Conservation (phyloP, 2,797 vertebrate species). For the Acanthornis magna region DNA sequence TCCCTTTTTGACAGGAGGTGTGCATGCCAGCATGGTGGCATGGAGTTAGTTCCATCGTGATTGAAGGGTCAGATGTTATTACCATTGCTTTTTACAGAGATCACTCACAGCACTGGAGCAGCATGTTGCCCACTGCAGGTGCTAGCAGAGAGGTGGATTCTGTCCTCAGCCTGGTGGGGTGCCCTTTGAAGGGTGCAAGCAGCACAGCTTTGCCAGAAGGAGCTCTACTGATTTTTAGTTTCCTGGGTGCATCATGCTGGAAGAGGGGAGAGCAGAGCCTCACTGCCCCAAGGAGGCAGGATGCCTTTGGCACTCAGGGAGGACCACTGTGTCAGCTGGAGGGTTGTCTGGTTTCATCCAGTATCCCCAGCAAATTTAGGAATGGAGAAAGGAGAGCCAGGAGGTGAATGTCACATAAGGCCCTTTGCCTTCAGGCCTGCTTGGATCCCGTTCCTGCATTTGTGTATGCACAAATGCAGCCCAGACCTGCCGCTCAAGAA, state of each 20-base stretch:
- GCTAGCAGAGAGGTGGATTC: not conserved
- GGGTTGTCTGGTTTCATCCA: not conserved
- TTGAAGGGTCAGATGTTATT: not conserved
- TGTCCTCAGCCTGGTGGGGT: not conserved
- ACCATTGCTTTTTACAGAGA: not conserved
- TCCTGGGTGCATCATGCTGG: not conserved
- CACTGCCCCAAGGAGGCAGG: not conserved
- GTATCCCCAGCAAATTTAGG: not conserved
- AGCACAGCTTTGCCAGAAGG: not conserved
- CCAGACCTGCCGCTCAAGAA: not conserved
- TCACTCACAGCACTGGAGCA: not conserved
- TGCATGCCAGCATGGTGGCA: not conserved
- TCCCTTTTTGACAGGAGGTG: not conserved
- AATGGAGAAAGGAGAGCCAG: not conserved
- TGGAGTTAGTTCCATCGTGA: not conserved
- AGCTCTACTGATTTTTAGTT: not conserved
- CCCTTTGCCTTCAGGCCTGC: not conserved
- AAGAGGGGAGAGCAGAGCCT: not conserved
- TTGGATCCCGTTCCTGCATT: rapidly evolving
- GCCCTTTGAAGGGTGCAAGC: not conserved
- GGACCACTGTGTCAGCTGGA: not conserved
- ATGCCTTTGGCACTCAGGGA: not conserved
- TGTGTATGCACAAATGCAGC: not conserved
- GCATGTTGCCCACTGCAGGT: not conserved
- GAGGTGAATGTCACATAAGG: not conserved